Conservation (phyloP, 2,797 vertebrate species). For the Phylloscopus collybita region DNA sequence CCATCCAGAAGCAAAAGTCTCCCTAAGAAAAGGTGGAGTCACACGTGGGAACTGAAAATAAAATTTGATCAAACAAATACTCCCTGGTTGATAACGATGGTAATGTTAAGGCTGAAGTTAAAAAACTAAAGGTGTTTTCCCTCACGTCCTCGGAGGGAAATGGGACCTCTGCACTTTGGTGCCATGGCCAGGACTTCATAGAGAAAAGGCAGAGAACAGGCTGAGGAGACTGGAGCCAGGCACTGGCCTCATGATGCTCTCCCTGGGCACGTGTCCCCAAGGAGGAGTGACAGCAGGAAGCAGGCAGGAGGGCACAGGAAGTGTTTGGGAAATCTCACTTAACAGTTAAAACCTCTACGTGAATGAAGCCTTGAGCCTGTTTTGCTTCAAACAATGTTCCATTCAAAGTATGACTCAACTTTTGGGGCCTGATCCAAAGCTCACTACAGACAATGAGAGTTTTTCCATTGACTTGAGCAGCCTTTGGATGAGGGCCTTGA, state of each 20-base stretch:
- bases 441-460: conserved; percentile 51
- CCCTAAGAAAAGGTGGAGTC: not conserved
- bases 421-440: conserved; percentile 41
- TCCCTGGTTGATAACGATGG: not conserved
- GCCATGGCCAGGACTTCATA: not conserved
- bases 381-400: conserved; percentile 58
- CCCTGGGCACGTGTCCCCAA: not conserved
- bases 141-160: not conserved
- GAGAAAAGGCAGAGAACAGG: not conserved
- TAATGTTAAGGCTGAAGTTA: not conserved
- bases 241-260: not conserved
- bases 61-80: not conserved
- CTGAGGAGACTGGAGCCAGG: not conserved
- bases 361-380: conserved; percentile 38
- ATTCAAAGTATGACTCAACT: conserved; percentile 54
- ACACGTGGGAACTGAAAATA: not conserved
- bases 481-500: conserved; percentile 37
- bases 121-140: not conserved
- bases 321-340: not conserved
- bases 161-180: not conserved
- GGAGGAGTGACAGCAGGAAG: not conserved
- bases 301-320: not conserved
- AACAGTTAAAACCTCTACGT: conserved; percentile 18
- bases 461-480: conserved; percentile 56
- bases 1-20: not conserved